Percentiles rank a stretch among this genome's conserved stretches.
These are phyloP conservation scores for Pollenia angustigena DNA, from an alignment of 2,888 invertebrate genomes.

Conservation along the genomic window DNA sequence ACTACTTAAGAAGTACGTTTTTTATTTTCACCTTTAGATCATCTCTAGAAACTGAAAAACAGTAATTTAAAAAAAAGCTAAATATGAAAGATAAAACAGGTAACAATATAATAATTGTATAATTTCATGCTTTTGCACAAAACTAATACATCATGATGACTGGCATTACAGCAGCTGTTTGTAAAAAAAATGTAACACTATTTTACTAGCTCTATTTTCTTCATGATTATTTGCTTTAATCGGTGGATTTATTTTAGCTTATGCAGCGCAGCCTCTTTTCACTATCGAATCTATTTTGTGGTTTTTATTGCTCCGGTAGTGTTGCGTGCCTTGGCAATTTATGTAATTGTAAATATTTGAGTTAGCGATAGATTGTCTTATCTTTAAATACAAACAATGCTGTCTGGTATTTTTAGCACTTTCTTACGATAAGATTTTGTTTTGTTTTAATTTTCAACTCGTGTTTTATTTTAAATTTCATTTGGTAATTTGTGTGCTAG, in stretches of 20 bases:
- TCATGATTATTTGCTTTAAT: background rate
- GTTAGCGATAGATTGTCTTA: conserved; percentile 12
- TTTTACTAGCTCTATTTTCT: conserved; percentile 10
- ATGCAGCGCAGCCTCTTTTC: background rate
- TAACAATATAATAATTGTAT: conserved; percentile 13
- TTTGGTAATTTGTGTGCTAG: background rate
- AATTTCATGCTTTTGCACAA: background rate
- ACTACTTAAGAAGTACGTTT: conserved; percentile 12
- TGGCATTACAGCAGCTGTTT: conserved; percentile 18
- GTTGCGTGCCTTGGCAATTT: conserved; percentile 12
- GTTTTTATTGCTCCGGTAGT: background rate
- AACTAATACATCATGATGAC: conserved; percentile 38
- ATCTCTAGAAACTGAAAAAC: conserved; percentile 4
- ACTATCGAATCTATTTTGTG: background rate
- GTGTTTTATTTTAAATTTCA: background rate
- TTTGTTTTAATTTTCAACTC: background rate
- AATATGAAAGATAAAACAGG: conserved; percentile 25
- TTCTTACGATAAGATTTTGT: conserved; percentile 10
- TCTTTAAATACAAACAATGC: background rate
- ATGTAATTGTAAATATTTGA: conserved; percentile 32
- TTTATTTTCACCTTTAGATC: conserved; percentile 26
- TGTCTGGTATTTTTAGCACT: conserved; percentile 22
- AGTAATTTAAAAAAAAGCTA: background rate
- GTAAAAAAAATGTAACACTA: conserved; percentile 6
- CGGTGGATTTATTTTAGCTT: background rate